Evolutionary conservation across 1,140 invertebrate species (phyloP), one percentile per base, ranked within the genome.

Genomic region (Dreissena rostriformis): DNA sequence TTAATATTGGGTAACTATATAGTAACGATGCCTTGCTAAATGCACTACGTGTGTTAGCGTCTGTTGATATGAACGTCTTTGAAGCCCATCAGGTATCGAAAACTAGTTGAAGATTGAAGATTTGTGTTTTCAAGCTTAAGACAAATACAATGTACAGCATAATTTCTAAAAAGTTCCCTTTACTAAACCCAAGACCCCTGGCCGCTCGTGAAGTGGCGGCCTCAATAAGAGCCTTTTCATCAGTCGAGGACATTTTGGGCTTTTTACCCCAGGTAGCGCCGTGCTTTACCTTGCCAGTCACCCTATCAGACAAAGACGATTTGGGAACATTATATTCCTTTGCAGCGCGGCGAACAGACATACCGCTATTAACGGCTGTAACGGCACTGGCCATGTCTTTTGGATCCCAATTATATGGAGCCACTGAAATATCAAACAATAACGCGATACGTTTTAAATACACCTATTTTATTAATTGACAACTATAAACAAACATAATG

Each of bases 281-380:
- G 28, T 26, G 17, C 24, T 71, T 39, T 19, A 80, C 66, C 29
- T 29, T 52, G 7, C 77, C 77, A 28, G 29, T 53, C 11, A 80
- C n/a, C n/a, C 77, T 80, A 26, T 71, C 77, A 71, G 8, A 71
- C 53, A 80, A 29, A 4, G 52, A n/a, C 2, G 77, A 80, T 17
- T 28, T 51, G 15, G 77, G 67, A 19, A 80, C 67, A 5, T 57
- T 19, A 61, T 57, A 80, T 24, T 80, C 22, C 49, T 71, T 51
- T 26, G 65, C 39, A 8, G 76, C 66, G 8, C 24, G 8, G 17
- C 76, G 28, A n/a, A 79, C 22, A 17, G 75, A 78, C 14, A 78
- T 78, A 1, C 61, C 61, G 24, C 39, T 24, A 17, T 67, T 26
- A 6, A 78, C 75, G 6, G 5, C 75, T 53, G n/a, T n/a, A 10